phyloP scores from a whole-genome alignment of 1,140 invertebrate species.

The Scaptomyza montana region DNA sequence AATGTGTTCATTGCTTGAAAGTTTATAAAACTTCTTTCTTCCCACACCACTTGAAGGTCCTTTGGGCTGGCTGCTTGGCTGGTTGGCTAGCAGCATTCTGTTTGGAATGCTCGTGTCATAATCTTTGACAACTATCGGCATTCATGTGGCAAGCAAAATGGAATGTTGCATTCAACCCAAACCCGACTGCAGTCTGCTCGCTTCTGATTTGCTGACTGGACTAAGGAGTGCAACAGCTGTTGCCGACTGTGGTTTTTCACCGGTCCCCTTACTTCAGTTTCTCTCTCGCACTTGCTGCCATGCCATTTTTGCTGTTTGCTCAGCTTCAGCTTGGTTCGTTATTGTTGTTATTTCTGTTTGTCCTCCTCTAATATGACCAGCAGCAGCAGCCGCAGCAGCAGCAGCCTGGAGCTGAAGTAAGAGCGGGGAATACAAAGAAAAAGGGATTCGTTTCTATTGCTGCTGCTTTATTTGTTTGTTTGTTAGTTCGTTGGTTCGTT shows the following conservation, averaged over 20 bases:
- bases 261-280: background rate
- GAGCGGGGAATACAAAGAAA: background rate
- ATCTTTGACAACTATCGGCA: constrained; percentile 80
- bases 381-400: constrained; percentile 5
- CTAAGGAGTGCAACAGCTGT: constrained; percentile 37
- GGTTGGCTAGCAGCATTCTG: constrained; percentile 15
- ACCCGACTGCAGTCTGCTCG: constrained; percentile 29
- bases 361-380: constrained; percentile 18
- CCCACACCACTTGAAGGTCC: background rate
- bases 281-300: constrained; percentile 15
- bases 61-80: background rate
- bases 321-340: constrained; percentile 20
- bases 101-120: constrained; percentile 75
- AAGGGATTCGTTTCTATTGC: constrained; percentile 20
- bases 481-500: background rate
- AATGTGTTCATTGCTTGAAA: constrained; percentile 79
- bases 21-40: constrained; percentile 43
- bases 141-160: constrained; percentile 63
- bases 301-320: constrained; percentile 12
- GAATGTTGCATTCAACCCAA: background rate
- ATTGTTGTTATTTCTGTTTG: constrained; percentile 20
- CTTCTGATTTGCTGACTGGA: constrained; percentile 75
- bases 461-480: constrained; percentile 35
- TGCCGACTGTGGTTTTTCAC: constrained; percentile 9
- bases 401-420: background rate